Evolutionary conservation across 2,113 vertebrate genomes (phyloP), one percentile per base, ranked within the genome.

Genomic region (Corvus cornix): DNA sequence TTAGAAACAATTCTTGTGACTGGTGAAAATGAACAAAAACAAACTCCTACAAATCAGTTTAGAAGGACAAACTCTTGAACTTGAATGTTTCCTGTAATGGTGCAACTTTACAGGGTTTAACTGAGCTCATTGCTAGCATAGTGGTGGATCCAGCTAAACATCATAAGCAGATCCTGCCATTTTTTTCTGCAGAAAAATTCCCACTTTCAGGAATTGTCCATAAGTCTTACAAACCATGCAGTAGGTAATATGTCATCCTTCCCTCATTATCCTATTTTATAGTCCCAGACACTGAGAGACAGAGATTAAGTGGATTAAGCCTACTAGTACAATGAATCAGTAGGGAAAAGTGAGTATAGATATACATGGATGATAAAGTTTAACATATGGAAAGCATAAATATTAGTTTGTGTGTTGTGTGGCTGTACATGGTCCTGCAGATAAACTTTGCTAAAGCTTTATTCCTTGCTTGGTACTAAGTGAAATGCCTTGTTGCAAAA

Each of bases 401-500:
- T 78, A 87, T 24, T 48, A 55, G 8, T 67, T 70, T 81, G 68
- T 73, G 12, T 87, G 22, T 33, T 35, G 20, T 39, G 14, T 20
- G 20, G 26, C 69, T 48, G 31, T 63, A 64, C 37, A 80, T 63
- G 33, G 52, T 79, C 59, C 86, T 79, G 53, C 28, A 30, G 44
- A 73, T 16, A 81, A 28, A 62, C 46, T 89, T 80, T 21, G 44
- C 37, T 83, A 86, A 95, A 94, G 91, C 95, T 96, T 95, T 91
- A 28, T 95, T 98, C 63, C 91, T 90, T 97, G 62, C 86, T 87
- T 81, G 84, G 9, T 41, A 73, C 56, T 17, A 94, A 62, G 35
- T 82, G 94, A 95, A 94, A 93, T 67, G 56, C 43, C 73, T 95
- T 55, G 24, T 24, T 97, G 81, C 84, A 95, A 94, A 95, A 67